Base-by-base conservation (phyloP, 2,797 vertebrate genomes). In the Natrix natrix region DNA sequence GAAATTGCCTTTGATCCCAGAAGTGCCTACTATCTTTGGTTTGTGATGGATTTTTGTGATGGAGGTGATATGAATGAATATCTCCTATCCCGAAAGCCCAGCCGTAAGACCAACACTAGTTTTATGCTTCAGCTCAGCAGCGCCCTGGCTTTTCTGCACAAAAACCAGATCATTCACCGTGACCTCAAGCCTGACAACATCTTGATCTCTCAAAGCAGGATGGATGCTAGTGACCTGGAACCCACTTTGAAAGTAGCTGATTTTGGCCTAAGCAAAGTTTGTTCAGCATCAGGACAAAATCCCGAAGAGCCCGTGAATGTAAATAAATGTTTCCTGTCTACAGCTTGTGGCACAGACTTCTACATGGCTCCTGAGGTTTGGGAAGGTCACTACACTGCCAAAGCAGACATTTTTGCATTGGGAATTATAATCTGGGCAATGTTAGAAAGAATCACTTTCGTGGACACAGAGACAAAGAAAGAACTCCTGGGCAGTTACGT, bases 151-250 rank as follows among this genome's bases (percentile, higher is more conserved):
- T 99, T 99, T 96, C 98, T 99, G 95, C 99, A 99, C 97, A 99
- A 98, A 92, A 99, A 99, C 95, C 98, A 99, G 97, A 99, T 99
- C 94, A 99, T 99, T 93, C 99, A 99, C 94, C 97, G 99, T 0
- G 99, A 99, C 97, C 98, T 99, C 97, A 99, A 99, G 94, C 99
- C 99, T 0, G 99, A 99, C 98, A 99, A 99, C 96, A 99, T 99
- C 96, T 98, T 99, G 94, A 99, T 99, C 94, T 99, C 98, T 0
- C 99, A 98, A 97, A 98, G 98, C 94, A 97, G 98, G 94, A 94
- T 97, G 74, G 98, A 97, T 0, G 96, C 98, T 0, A 98, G 98
- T 59, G 97, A 98, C 32, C 96, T 97, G 0, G 99, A 99, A 95
- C 99, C 99, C 90, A 99, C 98, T 5, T 98, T 99, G n/a, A 99